A percentile compares a stretch with the other conserved stretches of the same genome.
phyloP scores from a whole-genome alignment of 2,113 vertebrate species.

The Tinamus guttatus region DNA sequence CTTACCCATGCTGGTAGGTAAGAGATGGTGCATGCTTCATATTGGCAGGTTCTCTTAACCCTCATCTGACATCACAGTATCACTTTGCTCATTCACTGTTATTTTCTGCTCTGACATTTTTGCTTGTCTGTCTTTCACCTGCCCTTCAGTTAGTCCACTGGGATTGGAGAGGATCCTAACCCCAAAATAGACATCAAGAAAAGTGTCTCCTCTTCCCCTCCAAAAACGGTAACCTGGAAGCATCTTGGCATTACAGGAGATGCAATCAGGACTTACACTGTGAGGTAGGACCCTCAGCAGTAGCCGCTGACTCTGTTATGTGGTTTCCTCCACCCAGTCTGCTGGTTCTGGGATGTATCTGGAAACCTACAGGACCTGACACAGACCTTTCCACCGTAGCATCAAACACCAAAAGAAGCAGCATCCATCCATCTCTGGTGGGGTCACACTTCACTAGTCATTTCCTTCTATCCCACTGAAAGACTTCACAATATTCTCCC shows the following conservation, averaged over 20 bases:
- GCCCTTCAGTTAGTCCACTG: not conserved
- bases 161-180: accelerated
- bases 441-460: not conserved
- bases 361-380: not conserved
- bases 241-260: accelerated
- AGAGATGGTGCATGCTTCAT: not conserved
- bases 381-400: not conserved
- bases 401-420: not conserved
- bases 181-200: not conserved
- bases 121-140: not conserved
- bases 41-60: accelerated
- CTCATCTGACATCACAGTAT: not conserved
- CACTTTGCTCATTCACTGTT: not conserved
- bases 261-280: not conserved
- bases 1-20: not conserved
- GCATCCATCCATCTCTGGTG: not conserved
- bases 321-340: not conserved
- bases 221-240: not conserved
- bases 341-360: not conserved
- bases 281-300: not conserved
- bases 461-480: not conserved
- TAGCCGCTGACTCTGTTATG: not conserved
- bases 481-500: not conserved
- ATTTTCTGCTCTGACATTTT: not conserved
- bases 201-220: not conserved